Conservation (phyloP, 2,888 invertebrate species). For the Sphaeridia pumilis region DNA sequence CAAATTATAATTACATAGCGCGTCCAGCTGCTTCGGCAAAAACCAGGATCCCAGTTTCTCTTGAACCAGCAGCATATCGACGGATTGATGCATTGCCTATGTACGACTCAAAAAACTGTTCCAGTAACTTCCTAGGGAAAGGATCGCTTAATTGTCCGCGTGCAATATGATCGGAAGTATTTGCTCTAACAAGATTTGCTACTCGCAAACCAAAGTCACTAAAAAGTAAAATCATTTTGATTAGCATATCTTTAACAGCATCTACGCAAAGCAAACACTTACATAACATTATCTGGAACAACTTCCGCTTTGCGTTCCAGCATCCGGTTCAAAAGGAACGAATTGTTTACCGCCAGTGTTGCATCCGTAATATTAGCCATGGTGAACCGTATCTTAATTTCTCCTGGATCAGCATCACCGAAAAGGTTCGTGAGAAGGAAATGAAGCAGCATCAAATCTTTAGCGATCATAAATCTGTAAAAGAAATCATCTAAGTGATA, state of each 20-base stretch:
- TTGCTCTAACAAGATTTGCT: constrained; percentile 27
- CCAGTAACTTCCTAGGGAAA: constrained; percentile 30
- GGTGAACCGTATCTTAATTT: constrained; percentile 2
- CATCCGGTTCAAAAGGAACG: constrained; percentile 8
- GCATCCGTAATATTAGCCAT: constrained; percentile 4
- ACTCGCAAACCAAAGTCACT: constrained; percentile 34
- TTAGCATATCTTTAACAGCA: constrained; percentile 1
- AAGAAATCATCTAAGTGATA: constrained; percentile 2
- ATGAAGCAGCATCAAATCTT: constrained; percentile 29
- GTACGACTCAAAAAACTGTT: constrained; percentile 29
- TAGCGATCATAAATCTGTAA: constrained; percentile 26
- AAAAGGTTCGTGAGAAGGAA: constrained; percentile 22
- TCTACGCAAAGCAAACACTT: constrained; percentile 1
- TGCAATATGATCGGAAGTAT: constrained; percentile 28
- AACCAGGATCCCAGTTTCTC: constrained; percentile 22
- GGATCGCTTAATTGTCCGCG: constrained; percentile 23
- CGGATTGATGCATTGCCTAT: constrained; percentile 28
- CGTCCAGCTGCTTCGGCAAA: constrained; percentile 32
- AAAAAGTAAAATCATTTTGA: constrained; percentile 3
- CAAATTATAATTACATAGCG: constrained; percentile 23
- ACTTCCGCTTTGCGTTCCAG: constrained; percentile 24
- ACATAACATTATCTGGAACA: constrained; percentile 24
- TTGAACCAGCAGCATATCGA: constrained; percentile 21
- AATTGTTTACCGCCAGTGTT: constrained; percentile 11
- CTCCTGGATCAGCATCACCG: constrained; percentile 9